phyloP scores from a whole-genome alignment of 2,888 invertebrate genomes.

The Ophion ventricosus region DNA sequence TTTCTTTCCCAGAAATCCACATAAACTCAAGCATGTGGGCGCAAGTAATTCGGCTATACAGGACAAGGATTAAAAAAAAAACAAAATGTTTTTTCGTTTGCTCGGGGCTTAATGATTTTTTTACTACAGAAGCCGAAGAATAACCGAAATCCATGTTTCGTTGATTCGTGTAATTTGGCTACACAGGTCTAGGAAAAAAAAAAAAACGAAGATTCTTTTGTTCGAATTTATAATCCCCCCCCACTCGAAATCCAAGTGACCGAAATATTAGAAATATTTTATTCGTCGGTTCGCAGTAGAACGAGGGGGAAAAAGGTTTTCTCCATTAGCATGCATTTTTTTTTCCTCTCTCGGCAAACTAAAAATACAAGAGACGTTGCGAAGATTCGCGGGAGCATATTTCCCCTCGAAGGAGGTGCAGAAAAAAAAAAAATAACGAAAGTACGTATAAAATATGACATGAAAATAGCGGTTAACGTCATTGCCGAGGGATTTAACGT shows the following conservation, averaged over 20 bases:
- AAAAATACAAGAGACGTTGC: background rate
- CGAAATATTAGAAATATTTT: background rate
- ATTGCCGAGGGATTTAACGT: conserved; percentile 36
- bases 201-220: background rate
- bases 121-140: too few species aligned
- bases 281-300: background rate
- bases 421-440: conserved; percentile 11
- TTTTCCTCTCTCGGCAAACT: background rate
- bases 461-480: conserved; percentile 52
- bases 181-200: background rate
- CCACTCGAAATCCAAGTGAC: background rate
- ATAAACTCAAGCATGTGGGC: background rate
- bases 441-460: conserved; percentile 36
- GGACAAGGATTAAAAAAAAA: too few species aligned
- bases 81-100: too few species aligned
- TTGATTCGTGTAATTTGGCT: too few species aligned
- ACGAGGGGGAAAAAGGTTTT: background rate
- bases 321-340: background rate
- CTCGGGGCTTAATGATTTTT: too few species aligned
- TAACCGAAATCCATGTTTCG: too few species aligned
- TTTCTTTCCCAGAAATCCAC: background rate
- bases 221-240: background rate
- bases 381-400: background rate
- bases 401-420: background rate
- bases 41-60: too few species aligned